Percentiles rank a stretch among this genome's conserved stretches.
Conservation (phyloP, 2,888 invertebrate species). For the Drosophila demipolita region DNA sequence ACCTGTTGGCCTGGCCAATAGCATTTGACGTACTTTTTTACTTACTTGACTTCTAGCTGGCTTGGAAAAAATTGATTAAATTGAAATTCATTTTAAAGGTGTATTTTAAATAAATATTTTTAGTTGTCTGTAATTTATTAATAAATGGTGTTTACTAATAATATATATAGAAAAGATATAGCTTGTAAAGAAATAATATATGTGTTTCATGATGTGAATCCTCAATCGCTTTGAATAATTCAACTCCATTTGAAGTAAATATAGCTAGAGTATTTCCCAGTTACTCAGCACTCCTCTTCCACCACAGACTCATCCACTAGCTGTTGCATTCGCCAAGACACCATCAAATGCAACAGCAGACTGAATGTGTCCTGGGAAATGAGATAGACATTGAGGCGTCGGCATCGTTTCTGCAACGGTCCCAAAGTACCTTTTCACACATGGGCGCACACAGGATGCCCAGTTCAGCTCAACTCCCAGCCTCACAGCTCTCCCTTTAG, state of each 20-base stretch:
- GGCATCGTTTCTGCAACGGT: conserved; percentile 13
- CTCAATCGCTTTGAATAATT: background rate
- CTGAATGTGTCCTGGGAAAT: conserved; percentile 41
- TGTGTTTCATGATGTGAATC: background rate
- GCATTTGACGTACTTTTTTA: background rate
- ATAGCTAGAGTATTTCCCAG: conserved; percentile 16
- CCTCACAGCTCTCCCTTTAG: conserved; percentile 7
- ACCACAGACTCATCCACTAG: background rate
- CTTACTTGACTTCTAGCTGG: background rate
- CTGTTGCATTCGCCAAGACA: conserved; percentile 32
- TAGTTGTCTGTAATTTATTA: fast-evolving
- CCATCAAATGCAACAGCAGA: conserved; percentile 50
- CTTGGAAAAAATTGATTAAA: background rate
- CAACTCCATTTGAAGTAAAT: background rate
- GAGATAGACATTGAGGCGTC: conserved; percentile 15
- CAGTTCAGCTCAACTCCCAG: conserved; percentile 16
- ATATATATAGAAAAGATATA: background rate
- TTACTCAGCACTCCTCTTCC: background rate
- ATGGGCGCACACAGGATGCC: conserved; percentile 63
- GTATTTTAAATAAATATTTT: background rate
- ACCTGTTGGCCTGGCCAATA: background rate
- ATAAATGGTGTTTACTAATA: background rate
- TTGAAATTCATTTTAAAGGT: background rate
- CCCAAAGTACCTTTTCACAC: conserved; percentile 80
- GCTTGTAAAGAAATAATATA: too few species aligned